Evolutionary conservation across 2,113 vertebrate genomes (phyloP), one percentile per base, ranked within the genome.

Genomic region (Ariopsis seemanni): DNA sequence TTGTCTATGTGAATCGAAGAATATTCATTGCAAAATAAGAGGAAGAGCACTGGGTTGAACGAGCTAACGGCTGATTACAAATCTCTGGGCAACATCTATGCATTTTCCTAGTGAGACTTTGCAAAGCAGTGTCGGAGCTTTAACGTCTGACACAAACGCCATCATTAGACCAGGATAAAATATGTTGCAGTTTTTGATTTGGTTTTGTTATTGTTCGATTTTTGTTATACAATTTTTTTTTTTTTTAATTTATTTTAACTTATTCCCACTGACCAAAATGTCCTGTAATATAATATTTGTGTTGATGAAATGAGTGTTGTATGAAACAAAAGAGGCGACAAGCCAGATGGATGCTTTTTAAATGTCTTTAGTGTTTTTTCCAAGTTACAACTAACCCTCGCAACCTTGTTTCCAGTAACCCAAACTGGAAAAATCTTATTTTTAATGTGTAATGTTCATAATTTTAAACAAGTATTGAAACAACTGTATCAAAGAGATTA

Each of bases 71-170:
- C 72, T 81, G 60, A 27, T 53, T 50, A 67, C 62, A 83, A 71
- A 69, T 85, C 53, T 88, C 63, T 83, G 77, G 74, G 57, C 71
- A 74, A 42, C 83, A 83, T 86, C 86, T 90, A 83, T 83, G 88
- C 90, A 88, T 77, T 85, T 88, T 84, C 58, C 9, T 60, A 74
- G 57, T 48, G 22, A 89, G 34, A 53, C 58, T 83, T 58, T 42
- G 62, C 57, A 63, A 60, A 90, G 34, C 52, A 34, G 27, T 62
- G 0, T 71, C 48, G 60, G 52, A 30, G 30, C 75, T 88, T 18
- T 85, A 18, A 25, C 22, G 8, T 55, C 55, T 55, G 53, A n/a
- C 27, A 4, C 14, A 42, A 69, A 53, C 22, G 15, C 34, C 48
- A 25, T 34, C 50, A 80, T 60, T 83, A 63, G 58, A 18, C 11